Percentiles rank a stretch among this genome's conserved stretches.
These are phyloP conservation scores for Frieseomelitta varia DNA, from an alignment of 1,140 invertebrate genomes.

Conservation along the genomic window DNA sequence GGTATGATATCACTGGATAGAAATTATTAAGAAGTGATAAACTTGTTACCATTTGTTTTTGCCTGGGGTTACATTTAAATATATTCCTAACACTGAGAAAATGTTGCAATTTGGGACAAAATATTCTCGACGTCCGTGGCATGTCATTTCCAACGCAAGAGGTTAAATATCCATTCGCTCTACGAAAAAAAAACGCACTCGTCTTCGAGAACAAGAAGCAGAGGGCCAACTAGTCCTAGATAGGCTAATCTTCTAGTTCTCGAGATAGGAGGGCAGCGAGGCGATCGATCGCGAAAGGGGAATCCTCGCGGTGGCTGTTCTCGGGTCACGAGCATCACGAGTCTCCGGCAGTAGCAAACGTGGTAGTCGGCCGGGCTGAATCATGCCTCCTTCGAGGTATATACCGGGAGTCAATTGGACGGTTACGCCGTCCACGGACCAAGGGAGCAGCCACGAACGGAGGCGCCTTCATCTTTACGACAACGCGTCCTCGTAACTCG, in stretches of 20 bases:
- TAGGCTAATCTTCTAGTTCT: slow-evolving; percentile 40
- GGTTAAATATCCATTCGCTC: no score
- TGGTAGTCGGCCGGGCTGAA: slow-evolving; percentile 65
- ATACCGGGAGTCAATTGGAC: slow-evolving; percentile 68
- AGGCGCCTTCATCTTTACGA: slow-evolving; percentile 70
- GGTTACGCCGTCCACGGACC: slow-evolving; percentile 64
- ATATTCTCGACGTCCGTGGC: no score
- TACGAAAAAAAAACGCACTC: no score
- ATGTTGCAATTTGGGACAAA: no score
- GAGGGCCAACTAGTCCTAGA: background rate
- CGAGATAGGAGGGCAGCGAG: slow-evolving; percentile 42
- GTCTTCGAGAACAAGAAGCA: background rate
- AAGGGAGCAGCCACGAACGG: slow-evolving; percentile 62
- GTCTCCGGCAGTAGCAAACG: slow-evolving; percentile 61
- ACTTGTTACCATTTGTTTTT: no score
- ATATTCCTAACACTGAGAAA: no score
- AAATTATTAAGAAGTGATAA: no score
- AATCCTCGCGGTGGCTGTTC: slow-evolving; percentile 31
- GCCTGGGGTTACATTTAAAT: no score
- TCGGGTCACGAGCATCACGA: slow-evolving; percentile 67
- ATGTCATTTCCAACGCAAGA: no score
- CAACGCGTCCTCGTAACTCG: slow-evolving; percentile 66
- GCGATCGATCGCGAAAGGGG: slow-evolving; percentile 60
- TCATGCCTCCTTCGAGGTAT: slow-evolving; percentile 64
- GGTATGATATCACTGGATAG: no score